These are phyloP conservation scores for Scaptomyza graminum DNA, from an alignment of 1,140 invertebrate species.

Conservation along the genomic window DNA sequence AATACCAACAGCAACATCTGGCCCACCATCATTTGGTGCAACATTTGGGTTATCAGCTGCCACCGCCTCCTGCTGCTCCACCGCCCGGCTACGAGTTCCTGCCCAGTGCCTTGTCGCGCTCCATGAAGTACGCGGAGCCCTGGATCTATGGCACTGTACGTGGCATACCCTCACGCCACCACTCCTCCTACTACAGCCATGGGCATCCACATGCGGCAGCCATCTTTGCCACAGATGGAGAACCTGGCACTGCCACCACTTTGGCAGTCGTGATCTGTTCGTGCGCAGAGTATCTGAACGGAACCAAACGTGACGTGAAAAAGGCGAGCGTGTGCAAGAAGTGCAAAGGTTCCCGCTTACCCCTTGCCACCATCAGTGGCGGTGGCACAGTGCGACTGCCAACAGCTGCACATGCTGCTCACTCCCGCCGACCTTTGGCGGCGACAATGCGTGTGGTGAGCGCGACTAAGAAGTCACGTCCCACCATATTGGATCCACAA, in stretches of 20 bases:
- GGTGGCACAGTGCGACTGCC: conserved; percentile 86
- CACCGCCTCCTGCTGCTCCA: conserved; percentile 33
- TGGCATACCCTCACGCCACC: conserved; percentile 84
- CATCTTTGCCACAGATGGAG: conserved; percentile 84
- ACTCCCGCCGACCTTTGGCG: conserved; percentile 82
- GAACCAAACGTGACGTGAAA: conserved; percentile 89
- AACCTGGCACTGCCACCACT: conserved; percentile 66
- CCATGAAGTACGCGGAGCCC: conserved; percentile 92
- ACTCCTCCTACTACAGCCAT: conserved; percentile 58
- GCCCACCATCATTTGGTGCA: conserved; percentile 50
- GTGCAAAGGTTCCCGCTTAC: conserved; percentile 90
- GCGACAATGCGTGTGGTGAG: conserved; percentile 87
- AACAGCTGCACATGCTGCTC: conserved; percentile 69
- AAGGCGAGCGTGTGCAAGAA: conserved; percentile 90
- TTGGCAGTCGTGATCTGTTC: conserved; percentile 90
- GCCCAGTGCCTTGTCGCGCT: conserved; percentile 88
- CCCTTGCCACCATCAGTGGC: conserved; percentile 85
- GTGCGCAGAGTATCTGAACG: conserved; percentile 89
- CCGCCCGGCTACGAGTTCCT: conserved; percentile 68
- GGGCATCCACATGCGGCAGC: conserved; percentile 85
- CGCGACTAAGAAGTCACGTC: conserved; percentile 85
- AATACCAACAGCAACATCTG: conserved; percentile 44
- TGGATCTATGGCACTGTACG: conserved; percentile 92
- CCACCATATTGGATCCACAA: conserved; percentile 86
- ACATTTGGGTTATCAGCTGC: conserved; percentile 64